Evolutionary conservation across 1,140 invertebrate species (phyloP), one percentile per base, ranked within the genome.

Genomic region (Diabrotica undecimpunctata): DNA sequence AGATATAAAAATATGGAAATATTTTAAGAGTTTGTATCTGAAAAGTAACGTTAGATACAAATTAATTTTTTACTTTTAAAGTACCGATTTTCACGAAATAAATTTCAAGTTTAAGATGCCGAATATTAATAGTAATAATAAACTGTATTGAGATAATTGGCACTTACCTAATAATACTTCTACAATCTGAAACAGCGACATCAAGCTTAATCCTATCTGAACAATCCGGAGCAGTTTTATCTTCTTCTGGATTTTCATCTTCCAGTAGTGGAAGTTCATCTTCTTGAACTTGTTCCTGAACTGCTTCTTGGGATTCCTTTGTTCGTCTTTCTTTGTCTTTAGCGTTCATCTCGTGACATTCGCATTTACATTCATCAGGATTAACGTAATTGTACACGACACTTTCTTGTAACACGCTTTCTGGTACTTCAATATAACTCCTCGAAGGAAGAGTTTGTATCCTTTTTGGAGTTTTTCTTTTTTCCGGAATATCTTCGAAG

Each of bases 401-500:
- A 62, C 81, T 75, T 0, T 76, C 75, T 68, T 78, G 75, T 0
- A 74, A 58, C 36, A 76, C 68, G 13, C 64, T 70, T 36, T 77
- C 75, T 5, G 75, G 66, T 11, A 77, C 74, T 58, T 79, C 77
- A 39, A 78, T 78, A 60, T 75, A 71, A 36, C 77, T 72, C 59
- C 78, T 64, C 68, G 79, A 79, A 5, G 90, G 90, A 69, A 93
- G 83, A 7, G 90, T 91, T 71, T 91, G 90, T 67, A 93, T 92
- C 62, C 89, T 82, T 78, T 90, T 91, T 9, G 91, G 89, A 55
- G 87, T 83, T 76, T 91, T 91, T 13, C 88, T 81, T 67, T 86
- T 85, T 76, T 93, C 91, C 0, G 91, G 91, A 59, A 93, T 87
- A 71, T 93, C 91, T 76, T 92, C 90, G 74, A 93, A 93, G 74